Conservation (phyloP, 2,113 vertebrate genomes). For the Pipa parva region DNA sequence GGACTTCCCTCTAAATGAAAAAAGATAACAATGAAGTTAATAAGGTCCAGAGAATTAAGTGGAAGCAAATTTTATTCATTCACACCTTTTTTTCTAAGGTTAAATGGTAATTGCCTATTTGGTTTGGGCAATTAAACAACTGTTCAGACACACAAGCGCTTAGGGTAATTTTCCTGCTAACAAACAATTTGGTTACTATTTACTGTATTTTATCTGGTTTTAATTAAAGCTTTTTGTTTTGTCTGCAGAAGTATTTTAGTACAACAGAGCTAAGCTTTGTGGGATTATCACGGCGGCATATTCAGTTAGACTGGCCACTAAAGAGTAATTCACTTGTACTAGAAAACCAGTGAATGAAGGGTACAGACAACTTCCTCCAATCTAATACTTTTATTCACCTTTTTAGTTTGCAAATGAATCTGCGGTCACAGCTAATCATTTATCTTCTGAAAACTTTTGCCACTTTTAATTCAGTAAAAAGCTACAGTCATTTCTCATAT, state of each 20-base stretch:
- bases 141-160: background rate
- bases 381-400: slow-evolving; percentile 48
- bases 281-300: background rate
- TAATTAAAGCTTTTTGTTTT: too few species aligned
- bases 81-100: background rate
- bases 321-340: slow-evolving; percentile 48
- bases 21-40: background rate
- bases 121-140: background rate
- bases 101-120: background rate
- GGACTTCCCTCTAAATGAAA: background rate
- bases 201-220: background rate
- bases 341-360: slow-evolving; percentile 46
- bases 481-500: slow-evolving; percentile 65
- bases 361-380: slow-evolving; percentile 54
- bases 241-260: background rate
- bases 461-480: slow-evolving; percentile 69
- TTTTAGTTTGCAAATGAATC: slow-evolving; percentile 57
- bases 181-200: background rate
- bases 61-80: background rate
- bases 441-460: slow-evolving; percentile 60
- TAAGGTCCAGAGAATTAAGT: background rate
- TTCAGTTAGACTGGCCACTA: slow-evolving; percentile 49
- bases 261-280: too few species aligned
- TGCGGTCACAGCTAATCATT: slow-evolving; percentile 56
- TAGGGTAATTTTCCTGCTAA: background rate